Percentiles rank a stretch among this genome's conserved stretches.
phyloP scores from a whole-genome alignment of 2,113 vertebrate species.

The mouse (Mus musculus) region GRCm39 chrX:146119001-146119500 shows the following conservation, averaged over 20 bases:
- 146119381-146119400: not conserved
- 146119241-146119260: not conserved
- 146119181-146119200: not conserved
- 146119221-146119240: not conserved
- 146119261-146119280: not conserved
- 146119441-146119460: constrained; percentile 31
- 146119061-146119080: constrained; percentile 42
- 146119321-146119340: not conserved
- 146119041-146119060: not conserved
- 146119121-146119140: not conserved
- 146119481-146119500: not conserved
- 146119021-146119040: not conserved
- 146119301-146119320: not conserved
- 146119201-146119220: not conserved
- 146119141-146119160: not conserved
- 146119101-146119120: constrained; percentile 11
- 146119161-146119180: not conserved
- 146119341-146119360: not conserved
- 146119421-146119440: not conserved
- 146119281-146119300: not conserved
- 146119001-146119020: not conserved
- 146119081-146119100: not conserved
- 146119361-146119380: not conserved
- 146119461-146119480: not conserved
- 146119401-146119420: constrained; percentile 17